phyloP scores from a whole-genome alignment of 2,113 vertebrate species.

The Maccullochella peelii region DNA sequence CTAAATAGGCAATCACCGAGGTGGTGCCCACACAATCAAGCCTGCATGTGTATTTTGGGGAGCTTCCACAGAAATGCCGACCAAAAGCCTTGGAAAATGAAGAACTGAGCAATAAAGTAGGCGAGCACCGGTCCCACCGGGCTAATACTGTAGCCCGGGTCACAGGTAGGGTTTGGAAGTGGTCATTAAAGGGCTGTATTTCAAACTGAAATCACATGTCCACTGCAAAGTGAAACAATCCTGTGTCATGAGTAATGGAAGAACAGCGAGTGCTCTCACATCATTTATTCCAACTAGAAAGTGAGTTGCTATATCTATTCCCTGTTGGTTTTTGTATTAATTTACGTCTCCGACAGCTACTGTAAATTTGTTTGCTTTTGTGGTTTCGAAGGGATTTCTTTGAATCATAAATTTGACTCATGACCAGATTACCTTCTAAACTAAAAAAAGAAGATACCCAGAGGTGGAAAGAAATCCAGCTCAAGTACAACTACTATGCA shows the following conservation, averaged over 20 bases:
- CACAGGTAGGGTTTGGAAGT: constrained; percentile 34
- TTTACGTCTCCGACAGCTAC: constrained; percentile 43
- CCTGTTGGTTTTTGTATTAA: constrained; percentile 37
- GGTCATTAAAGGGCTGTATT: constrained; percentile 28
- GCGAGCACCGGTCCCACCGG: background rate
- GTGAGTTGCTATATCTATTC: constrained; percentile 25
- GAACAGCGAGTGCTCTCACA: constrained; percentile 17
- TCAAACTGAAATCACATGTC: constrained; percentile 28
- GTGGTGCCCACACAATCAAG: constrained; percentile 77
- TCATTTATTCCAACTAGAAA: constrained; percentile 37
- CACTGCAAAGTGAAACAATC: constrained; percentile 5
- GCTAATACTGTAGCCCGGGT: constrained; percentile 25
- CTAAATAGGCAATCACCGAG: constrained; percentile 80
- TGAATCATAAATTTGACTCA: constrained; percentile 46
- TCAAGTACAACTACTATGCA: background rate
- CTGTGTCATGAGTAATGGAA: constrained; percentile 26
- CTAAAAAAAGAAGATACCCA: background rate
- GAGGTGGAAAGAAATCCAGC: background rate
- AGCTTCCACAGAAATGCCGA: constrained; percentile 56
- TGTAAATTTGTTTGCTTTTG: constrained; percentile 59
- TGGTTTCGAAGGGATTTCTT: constrained; percentile 26
- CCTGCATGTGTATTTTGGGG: constrained; percentile 73
- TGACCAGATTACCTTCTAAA: constrained; percentile 25
- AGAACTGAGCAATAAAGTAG: constrained; percentile 32
- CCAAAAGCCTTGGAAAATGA: constrained; percentile 51